These are phyloP conservation scores for Drosophila colorata DNA, from an alignment of 2,888 invertebrate genomes.

Conservation along the genomic window DNA sequence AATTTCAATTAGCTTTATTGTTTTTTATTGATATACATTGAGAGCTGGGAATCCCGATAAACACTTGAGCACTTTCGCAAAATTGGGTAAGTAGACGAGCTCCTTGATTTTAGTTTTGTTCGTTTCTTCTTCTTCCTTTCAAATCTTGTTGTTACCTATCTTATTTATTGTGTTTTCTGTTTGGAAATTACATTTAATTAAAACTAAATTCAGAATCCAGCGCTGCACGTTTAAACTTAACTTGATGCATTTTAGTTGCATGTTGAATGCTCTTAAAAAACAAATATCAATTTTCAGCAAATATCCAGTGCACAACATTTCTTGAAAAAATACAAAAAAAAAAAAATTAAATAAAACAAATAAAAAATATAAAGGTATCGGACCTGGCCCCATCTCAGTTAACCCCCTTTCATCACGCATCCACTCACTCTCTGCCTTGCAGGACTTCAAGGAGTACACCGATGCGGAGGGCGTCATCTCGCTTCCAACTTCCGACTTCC, in stretches of 20 bases:
- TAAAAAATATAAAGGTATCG: constrained; percentile 14
- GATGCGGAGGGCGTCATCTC: constrained; percentile 96
- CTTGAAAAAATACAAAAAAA: neutral
- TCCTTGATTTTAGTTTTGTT: constrained; percentile 4
- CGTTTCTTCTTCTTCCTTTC: constrained; percentile 6
- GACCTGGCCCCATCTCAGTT: constrained; percentile 8
- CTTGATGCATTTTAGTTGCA: constrained; percentile 70
- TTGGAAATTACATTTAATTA: constrained; percentile 6
- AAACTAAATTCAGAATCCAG: constrained; percentile 21
- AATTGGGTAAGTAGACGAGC: constrained; percentile 48
- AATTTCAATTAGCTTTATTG: constrained; percentile 48
- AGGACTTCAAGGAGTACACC: constrained; percentile 96
- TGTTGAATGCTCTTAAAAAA: constrained; percentile 57
- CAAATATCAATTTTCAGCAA: constrained; percentile 38
- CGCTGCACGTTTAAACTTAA: constrained; percentile 72
- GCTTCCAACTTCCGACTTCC: constrained; percentile 93
- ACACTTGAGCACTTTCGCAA: constrained; percentile 5
- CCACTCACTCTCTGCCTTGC: constrained; percentile 60
- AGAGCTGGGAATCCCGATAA: constrained; percentile 28
- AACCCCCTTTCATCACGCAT: constrained; percentile 10
- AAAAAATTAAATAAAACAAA: neutral
- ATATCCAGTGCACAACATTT: constrained; percentile 29
- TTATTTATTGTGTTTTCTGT: constrained; percentile 10
- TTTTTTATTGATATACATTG: constrained; percentile 34
- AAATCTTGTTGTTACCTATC: neutral